Conservation (phyloP, 1,140 invertebrate species). For the Drosophila truncata region DNA sequence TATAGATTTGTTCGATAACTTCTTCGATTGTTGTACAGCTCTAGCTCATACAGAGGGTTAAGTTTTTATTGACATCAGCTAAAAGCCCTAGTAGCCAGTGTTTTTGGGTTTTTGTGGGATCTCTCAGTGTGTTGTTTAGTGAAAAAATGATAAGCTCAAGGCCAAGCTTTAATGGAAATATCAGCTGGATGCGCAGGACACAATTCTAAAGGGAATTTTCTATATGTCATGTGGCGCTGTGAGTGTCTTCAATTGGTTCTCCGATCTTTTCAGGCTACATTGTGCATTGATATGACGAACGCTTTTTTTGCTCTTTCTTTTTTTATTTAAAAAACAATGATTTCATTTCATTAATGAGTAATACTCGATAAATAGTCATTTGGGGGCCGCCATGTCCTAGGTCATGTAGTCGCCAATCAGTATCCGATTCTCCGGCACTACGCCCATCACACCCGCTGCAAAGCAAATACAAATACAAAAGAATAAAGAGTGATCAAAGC, state of each 20-base stretch:
- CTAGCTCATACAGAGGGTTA: constrained; percentile 8
- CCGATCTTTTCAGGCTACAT: constrained; percentile 33
- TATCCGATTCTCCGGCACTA: constrained; percentile 85
- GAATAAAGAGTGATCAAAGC: constrained; percentile 46
- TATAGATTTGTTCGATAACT: constrained; percentile 12
- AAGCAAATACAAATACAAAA: constrained; percentile 51
- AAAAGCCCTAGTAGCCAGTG: constrained; percentile 56
- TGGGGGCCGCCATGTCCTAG: constrained; percentile 56
- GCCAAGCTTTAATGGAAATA: constrained; percentile 54
- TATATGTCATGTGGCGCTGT: constrained; percentile 33
- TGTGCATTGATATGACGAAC: constrained; percentile 79
- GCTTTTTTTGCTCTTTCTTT: constrained; percentile 11
- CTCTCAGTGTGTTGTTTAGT: constrained; percentile 24
- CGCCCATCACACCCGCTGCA: constrained; percentile 84
- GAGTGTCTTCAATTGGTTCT: constrained; percentile 28
- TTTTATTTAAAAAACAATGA: constrained; percentile 23
- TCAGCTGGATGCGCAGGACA: constrained; percentile 41
- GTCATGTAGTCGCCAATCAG: constrained; percentile 85
- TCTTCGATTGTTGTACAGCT: constrained; percentile 41
- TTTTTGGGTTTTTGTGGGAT: constrained; percentile 3
- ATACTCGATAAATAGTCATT: constrained; percentile 63
- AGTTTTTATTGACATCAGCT: constrained; percentile 29
- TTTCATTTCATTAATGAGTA: constrained; percentile 47
- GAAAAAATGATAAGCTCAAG: constrained; percentile 65
- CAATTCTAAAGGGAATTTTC: constrained; percentile 32